phyloP scores from a whole-genome alignment of 2,888 invertebrate genomes.

The Cryptus viduatorius region DNA sequence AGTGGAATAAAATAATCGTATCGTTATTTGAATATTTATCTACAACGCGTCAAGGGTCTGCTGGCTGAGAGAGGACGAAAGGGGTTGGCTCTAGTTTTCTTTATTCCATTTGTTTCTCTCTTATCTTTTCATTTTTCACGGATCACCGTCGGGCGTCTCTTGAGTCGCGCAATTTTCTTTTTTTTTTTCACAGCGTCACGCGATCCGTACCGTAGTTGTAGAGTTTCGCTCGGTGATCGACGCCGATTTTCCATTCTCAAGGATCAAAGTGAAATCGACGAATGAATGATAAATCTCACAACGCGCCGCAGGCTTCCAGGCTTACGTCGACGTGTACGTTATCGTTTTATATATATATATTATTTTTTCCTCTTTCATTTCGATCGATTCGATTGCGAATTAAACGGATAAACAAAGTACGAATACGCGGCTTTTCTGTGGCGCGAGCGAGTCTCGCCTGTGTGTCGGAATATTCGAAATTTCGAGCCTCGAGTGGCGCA shows the following conservation, averaged over 20 bases:
- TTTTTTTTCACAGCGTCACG: neutral
- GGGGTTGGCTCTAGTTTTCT: conserved; percentile 27
- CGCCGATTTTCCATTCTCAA: conserved; percentile 18
- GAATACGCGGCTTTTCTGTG: conserved; percentile 32
- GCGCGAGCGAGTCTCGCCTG: conserved; percentile 58
- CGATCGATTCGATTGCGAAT: conserved; percentile 41
- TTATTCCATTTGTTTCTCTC: neutral
- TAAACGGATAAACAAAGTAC: conserved; percentile 34
- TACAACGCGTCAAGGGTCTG: conserved; percentile 58
- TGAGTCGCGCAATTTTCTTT: conserved; percentile 20
- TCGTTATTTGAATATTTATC: conserved; percentile 67
- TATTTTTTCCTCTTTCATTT: conserved; percentile 1
- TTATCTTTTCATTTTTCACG: conserved; percentile 5
- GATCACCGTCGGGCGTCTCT: conserved; percentile 18
- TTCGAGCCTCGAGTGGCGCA: conserved; percentile 21
- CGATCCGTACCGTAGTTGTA: neutral
- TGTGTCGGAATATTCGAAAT: conserved; percentile 33
- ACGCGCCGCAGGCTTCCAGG: conserved; percentile 32
- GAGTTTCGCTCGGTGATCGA: conserved; percentile 21
- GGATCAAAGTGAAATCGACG: conserved; percentile 26
- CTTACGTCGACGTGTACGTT: conserved; percentile 25
- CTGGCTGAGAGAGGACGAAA: conserved; percentile 62
- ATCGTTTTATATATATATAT: conserved; percentile 7
- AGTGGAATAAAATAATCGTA: conserved; percentile 69
- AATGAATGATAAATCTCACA: conserved; percentile 32